Base-by-base conservation (phyloP, 2,797 vertebrate species). In the Cetoscarus ocellatus region DNA sequence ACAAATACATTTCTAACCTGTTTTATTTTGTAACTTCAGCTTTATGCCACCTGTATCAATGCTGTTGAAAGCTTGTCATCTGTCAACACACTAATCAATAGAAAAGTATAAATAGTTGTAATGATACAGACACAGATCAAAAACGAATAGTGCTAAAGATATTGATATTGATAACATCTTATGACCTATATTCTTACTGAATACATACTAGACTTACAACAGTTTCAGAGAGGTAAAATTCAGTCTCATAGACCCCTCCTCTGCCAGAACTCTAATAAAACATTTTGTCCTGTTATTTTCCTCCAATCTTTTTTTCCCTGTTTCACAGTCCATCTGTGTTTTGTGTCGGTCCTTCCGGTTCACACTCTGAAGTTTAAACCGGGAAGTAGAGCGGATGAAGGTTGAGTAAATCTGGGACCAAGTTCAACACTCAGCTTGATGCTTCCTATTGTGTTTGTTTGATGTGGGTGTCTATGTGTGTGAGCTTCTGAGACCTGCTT, bases 391-490 rank as follows among this genome's bases (percentile, higher is more conserved):
- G 38, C 40, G 17, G 75, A 88, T 89, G 77, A 91, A 87, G 83
- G 83, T 88, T 71, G 75, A 82, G 73, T 87, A 77, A 89, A 85
- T 90, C 86, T 93, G 90, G 91, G 90, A 93, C 67, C 79, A 78
- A 65, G 60, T 91, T 93, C 85, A 92, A 91, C 86, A 75, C 90
- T 77, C 93, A 91, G 91, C 88, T 86, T 92, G 89, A 82, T 15
- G 53, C 77, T 80, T 80, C 79, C 69, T n/a, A 74, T 77, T 70
- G 73, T 69, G 63, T 44, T 11, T 77, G 51, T 63, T 58, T 45
- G 13, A 44, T 65, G 19, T 27, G 45, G 63, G 40, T 61, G 6
- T 48, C 39, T 63, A 18, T 27, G 27, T 27, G 27, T 61, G 54
- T 44, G 27, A 70, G 62, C 61, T 70, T 54, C 48, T 9, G 51